These are phyloP conservation scores for Holacanthus passer DNA, from an alignment of 2,113 vertebrate genomes.

Conservation along the genomic window DNA sequence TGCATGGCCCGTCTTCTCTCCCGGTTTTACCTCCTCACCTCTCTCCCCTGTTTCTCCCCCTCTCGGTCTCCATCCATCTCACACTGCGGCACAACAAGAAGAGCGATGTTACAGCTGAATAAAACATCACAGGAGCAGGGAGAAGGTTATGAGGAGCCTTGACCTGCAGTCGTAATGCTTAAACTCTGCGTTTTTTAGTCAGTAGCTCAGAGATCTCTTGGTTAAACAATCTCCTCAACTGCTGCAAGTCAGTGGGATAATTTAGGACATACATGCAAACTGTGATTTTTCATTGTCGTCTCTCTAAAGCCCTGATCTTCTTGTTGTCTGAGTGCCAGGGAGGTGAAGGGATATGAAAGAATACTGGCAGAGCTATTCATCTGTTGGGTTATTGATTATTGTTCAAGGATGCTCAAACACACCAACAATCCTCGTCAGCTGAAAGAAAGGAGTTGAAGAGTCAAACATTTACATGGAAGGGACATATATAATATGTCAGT, in stretches of 20 bases:
- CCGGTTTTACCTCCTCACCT: background rate
- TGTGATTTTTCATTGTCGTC: background rate
- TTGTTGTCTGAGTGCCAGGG: slow-evolving; percentile 12
- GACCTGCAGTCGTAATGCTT: slow-evolving; percentile 23
- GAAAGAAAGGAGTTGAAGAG: too few species aligned
- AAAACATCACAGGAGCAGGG: slow-evolving; percentile 57
- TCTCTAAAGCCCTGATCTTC: background rate
- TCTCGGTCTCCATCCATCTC: slow-evolving; percentile 6
- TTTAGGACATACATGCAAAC: background rate
- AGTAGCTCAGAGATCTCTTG: slow-evolving; percentile 17
- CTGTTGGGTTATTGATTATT: too few species aligned
- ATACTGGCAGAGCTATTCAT: slow-evolving; percentile 9
- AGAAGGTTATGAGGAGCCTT: slow-evolving; percentile 33
- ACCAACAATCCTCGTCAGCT: background rate
- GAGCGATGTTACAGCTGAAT: slow-evolving; percentile 48
- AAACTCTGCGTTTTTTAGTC: background rate
- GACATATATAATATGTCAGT: too few species aligned
- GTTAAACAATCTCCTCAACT: background rate
- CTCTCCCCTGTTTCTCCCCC: background rate
- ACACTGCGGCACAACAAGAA: slow-evolving; percentile 6
- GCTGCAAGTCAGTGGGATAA: slow-evolving; percentile 3
- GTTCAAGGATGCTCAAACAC: slow-evolving; percentile 5
- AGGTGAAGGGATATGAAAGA: slow-evolving; percentile 10
- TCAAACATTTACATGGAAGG: slow-evolving; percentile 1
- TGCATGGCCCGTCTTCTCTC: background rate